Base-by-base conservation (phyloP, 1,140 invertebrate species). In the Araneus ventricosus region DNA sequence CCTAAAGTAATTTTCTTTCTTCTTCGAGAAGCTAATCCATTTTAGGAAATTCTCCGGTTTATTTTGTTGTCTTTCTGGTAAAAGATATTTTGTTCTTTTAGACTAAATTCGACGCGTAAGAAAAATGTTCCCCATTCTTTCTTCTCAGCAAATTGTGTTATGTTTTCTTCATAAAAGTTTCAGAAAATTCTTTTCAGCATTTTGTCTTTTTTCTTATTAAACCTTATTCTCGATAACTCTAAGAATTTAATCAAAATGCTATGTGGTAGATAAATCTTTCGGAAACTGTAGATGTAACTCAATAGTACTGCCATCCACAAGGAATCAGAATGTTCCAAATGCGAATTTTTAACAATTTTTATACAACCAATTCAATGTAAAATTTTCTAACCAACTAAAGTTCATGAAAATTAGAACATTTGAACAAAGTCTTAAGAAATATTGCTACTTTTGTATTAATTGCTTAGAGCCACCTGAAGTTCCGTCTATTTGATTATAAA, bases 51-150 rank as follows among this genome's bases (percentile, higher is more conserved):
- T 75, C 70, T 75, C 70, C 30, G 20, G 70, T 30, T 75, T 75
- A 75, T 30, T 75, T 75, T 75, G 70, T 75, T 75, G 70, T 75
- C 70, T 75, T 75, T 75, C 30, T 30, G 70, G 70, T 75, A 75
- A 75, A 75, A 75, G 70, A 75, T 75, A 75, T 75, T 75, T 75
- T 75, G 14, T 75, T 75, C 70, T 75, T 37, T 75, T 75, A 14
- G 70, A 75, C 70, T 34, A 75, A 75, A 75, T 75, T 75, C 70
- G 14, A 75, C 70, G 70, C 37, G 70, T 22, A 75, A 75, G 70
- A 75, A 75, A 75, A 75, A 75, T 75, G 34, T 20, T 20, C 30
- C 37, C 20, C 45, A 27, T 75, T 37, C 34, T 75, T 34, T 75
- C 30, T 75, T 37, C 34, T 34, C 30, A 75, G 22, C 27, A 75